A percentile compares a stretch with the other conserved stretches of the same genome.
These are phyloP conservation scores for Ramphastos sulfuratus DNA, from an alignment of 2,113 vertebrate genomes.

Conservation along the genomic window DNA sequence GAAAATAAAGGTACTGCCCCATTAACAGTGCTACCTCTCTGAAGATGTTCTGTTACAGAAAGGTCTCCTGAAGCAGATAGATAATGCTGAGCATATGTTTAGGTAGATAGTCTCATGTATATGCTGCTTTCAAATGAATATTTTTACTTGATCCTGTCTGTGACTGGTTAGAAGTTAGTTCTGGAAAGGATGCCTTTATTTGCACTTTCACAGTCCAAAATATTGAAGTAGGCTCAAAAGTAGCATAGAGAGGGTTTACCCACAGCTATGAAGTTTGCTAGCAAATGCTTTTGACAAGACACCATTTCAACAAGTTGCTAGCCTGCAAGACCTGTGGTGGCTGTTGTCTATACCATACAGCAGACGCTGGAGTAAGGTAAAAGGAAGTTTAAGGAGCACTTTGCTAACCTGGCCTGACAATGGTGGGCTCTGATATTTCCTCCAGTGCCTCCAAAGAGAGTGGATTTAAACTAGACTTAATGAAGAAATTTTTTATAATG, in stretches of 20 bases:
- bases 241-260: background rate
- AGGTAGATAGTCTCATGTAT: background rate
- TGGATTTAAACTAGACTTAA: background rate
- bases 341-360: background rate
- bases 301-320: background rate
- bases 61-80: background rate
- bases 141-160: background rate
- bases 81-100: background rate
- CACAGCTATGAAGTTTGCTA: background rate
- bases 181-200: background rate
- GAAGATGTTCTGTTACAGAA: background rate
- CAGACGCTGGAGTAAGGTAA: background rate
- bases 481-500: background rate
- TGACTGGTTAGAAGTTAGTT: background rate
- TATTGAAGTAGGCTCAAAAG: background rate
- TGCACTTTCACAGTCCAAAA: background rate
- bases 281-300: background rate
- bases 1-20: background rate
- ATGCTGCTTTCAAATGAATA: background rate
- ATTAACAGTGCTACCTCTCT: background rate
- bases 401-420: background rate
- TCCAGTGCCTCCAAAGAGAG: background rate
- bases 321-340: background rate
- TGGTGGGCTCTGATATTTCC: background rate
- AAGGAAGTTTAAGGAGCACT: background rate